Percentiles rank a stretch among this genome's conserved stretches.
Evolutionary conservation across 2,113 vertebrate genomes (phyloP).

Genomic region (Antechinus stuartii): DNA sequence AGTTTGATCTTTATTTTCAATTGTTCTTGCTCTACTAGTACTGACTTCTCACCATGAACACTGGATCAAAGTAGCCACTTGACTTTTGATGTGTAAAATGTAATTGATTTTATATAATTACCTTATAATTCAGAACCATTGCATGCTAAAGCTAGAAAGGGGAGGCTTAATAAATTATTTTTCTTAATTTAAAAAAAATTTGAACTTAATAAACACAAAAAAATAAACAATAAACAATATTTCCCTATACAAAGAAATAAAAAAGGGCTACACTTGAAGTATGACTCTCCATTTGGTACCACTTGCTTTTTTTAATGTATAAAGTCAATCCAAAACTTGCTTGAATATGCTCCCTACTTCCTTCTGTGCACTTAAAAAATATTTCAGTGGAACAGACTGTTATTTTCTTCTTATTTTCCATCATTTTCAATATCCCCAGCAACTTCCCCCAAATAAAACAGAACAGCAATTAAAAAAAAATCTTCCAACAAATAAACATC

Average conservation of each 20-base stretch:
- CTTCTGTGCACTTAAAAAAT: not conserved
- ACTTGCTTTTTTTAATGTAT: not conserved
- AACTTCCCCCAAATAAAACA: not conserved
- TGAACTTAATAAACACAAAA: not conserved
- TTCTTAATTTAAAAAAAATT: not conserved
- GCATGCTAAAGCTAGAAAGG: not conserved
- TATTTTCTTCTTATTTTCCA: not conserved
- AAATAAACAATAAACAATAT: not conserved
- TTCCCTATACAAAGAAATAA: not conserved
- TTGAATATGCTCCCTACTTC: not conserved
- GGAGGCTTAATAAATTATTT: not conserved
- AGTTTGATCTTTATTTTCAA: not conserved
- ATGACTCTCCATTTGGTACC: not conserved
- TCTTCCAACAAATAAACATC: not conserved
- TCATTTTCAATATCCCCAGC: not conserved
- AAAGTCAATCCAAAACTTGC: not conserved
- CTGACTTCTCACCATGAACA: not conserved
- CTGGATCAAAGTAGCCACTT: not conserved
- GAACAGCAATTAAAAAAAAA: not conserved
- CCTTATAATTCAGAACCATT: not conserved
- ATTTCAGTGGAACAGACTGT: not conserved
- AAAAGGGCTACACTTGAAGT: not conserved
- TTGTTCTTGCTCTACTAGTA: not conserved
- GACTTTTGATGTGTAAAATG: not conserved
- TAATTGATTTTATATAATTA: not conserved